Evolutionary conservation across 2,797 vertebrate genomes (phyloP).

Genomic region (Spatula versicolor): DNA sequence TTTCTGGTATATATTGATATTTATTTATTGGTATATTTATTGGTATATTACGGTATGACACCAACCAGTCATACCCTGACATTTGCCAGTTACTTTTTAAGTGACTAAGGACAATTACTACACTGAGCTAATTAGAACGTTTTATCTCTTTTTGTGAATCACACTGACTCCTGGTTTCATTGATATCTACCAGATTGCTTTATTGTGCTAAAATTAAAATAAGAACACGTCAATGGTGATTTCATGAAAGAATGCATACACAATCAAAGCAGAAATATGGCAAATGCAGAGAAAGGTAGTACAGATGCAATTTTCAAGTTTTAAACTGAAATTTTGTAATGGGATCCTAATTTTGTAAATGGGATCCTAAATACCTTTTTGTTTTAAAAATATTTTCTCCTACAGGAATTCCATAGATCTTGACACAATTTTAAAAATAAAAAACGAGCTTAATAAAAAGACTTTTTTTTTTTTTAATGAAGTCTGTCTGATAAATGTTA

Average conservation of each 20-base stretch:
- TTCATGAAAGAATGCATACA: background rate
- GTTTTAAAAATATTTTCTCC: background rate
- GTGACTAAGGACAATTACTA: background rate
- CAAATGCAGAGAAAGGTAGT: background rate
- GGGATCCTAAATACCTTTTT: background rate
- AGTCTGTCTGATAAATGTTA: background rate
- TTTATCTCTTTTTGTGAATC: background rate
- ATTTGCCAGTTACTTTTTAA: background rate
- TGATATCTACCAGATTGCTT: background rate
- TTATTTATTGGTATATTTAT: background rate
- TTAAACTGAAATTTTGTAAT: background rate
- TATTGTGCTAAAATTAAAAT: slow-evolving; percentile 7
- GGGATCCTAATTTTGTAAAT: background rate
- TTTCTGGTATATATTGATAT: too few species aligned
- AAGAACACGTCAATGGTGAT: background rate
- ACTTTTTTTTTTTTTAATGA: background rate
- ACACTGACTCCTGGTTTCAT: background rate
- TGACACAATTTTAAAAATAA: background rate
- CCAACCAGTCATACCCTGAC: background rate
- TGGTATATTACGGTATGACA: background rate
- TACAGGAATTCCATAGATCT: background rate
- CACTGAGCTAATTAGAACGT: background rate
- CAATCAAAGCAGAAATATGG: background rate
- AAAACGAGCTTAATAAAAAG: background rate
- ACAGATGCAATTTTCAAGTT: background rate